Conservation (phyloP, 2,113 vertebrate genomes). For the Orycteropus afer region DNA sequence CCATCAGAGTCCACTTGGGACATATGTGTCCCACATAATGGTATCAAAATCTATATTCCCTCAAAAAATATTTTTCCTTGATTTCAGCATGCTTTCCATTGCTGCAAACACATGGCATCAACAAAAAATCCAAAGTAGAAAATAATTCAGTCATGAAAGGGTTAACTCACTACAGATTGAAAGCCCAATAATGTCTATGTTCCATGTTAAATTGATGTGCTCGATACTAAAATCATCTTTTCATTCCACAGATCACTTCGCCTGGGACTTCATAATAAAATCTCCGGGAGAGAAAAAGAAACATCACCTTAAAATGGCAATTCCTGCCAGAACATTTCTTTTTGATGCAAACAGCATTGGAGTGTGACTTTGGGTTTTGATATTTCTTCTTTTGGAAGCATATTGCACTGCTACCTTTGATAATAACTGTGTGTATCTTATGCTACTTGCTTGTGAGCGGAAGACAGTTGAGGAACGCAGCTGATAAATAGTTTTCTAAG, state of each 20-base stretch:
- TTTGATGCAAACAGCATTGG: not conserved
- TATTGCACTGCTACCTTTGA: not conserved
- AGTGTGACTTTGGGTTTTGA: not conserved
- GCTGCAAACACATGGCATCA: not conserved
- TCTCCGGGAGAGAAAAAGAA: not conserved
- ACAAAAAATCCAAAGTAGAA: not conserved
- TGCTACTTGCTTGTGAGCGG: not conserved
- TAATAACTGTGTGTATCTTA: not conserved
- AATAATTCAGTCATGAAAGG: not conserved
- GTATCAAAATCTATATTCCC: too few species aligned
- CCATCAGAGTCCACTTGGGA: not conserved
- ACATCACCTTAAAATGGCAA: not conserved
- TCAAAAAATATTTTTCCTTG: not conserved
- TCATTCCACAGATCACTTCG: slow-evolving; percentile 60
- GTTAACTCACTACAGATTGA: not conserved
- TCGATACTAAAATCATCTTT: slow-evolving; percentile 37
- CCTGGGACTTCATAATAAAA: not conserved
- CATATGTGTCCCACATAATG: not conserved
- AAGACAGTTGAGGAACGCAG: not conserved
- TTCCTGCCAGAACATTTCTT: not conserved
- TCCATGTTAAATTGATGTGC: not conserved
- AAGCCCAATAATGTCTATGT: not conserved
- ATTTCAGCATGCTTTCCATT: not conserved
- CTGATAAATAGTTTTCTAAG: not conserved
- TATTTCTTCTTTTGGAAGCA: slow-evolving; percentile 27